phyloP scores from a whole-genome alignment of 2,113 vertebrate genomes.

The Microtus oregoni region DNA sequence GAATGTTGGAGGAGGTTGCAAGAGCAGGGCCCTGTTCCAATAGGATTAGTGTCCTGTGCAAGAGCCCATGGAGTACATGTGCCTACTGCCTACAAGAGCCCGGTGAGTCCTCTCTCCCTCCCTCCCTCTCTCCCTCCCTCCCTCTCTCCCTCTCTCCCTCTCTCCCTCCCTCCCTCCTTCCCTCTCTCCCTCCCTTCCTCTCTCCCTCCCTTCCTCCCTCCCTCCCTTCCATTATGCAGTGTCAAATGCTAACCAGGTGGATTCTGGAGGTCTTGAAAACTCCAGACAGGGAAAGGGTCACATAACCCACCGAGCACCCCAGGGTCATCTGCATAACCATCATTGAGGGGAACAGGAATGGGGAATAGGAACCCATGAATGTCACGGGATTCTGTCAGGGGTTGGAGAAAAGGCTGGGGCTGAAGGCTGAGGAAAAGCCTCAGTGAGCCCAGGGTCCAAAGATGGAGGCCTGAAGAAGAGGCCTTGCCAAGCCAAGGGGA shows the following conservation, averaged over 20 bases:
- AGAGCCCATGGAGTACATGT: background rate
- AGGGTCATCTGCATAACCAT: fast-evolving
- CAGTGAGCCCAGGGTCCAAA: fast-evolving
- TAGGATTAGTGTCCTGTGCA: background rate
- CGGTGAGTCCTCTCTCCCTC: too few species aligned
- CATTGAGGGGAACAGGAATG: background rate
- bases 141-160: fast-evolving
- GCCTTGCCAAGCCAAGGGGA: too few species aligned
- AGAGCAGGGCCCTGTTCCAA: background rate
- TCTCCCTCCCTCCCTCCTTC: fast-evolving
- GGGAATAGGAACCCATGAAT: background rate
- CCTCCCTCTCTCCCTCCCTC: fast-evolving
- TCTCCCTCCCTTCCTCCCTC: too few species aligned
- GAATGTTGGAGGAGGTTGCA: background rate
- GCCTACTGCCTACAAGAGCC: background rate
- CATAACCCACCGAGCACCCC: background rate
- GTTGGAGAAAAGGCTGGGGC: background rate
- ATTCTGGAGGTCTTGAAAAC: background rate
- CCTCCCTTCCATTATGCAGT: background rate
- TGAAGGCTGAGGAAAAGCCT: background rate
- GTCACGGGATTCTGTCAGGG: too few species aligned
- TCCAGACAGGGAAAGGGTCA: background rate
- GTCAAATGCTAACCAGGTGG: background rate
- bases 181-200: fast-evolving
- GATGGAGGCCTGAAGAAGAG: background rate